Base-by-base conservation (phyloP, 2,797 vertebrate genomes). In the Helarctos malayanus region DNA sequence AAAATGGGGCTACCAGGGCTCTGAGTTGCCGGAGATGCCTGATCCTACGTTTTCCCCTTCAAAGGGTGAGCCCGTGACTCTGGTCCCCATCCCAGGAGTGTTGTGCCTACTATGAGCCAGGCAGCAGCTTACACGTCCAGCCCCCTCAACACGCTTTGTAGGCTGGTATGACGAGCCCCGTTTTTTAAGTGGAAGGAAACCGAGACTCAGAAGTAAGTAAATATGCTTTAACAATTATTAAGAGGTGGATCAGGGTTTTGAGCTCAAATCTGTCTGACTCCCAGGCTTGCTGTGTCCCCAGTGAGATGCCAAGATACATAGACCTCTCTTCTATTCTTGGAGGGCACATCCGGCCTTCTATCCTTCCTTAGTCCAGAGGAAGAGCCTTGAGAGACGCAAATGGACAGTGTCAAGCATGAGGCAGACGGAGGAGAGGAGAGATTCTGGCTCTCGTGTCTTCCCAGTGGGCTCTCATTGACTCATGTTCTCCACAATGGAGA, bases 131-230 rank as follows among this genome's bases (percentile, higher is more conserved):
- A 56, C 23, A 1, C 0, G 5, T 38, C 57, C 5, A 21, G 19
- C 7, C 41, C 54, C 90, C 65, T 73, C 35, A 38, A 54, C 2
- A 0, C 2, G 15, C n/a, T 91, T 23, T 75, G 35, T 21, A 49
- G 25, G 19, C 29, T 79, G 61, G 54, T n/a, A 27, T 2, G 10
- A 68, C 2, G 16, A 87, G 16, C 29, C 18, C 32, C 41, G 21
- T 27, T 94, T 78, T 81, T 91, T 47, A 80, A 68, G 79, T 47
- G 38, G 25, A 11, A 68, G n/a, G 65, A 89, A 89, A 89, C 56
- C 16, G 32, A 96, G 76, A 32, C 49, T 91, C 41, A 69, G 54
- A 69, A 29, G 80, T 2, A 13, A n/a, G 61, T 52, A 61, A 79
- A 47, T 23, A 32, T 11, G 23, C 21, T n/a, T n/a, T 18, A 45